A percentile compares a stretch with the other conserved stretches of the same genome.
These are phyloP conservation scores for Urosaurus nigricauda DNA, from an alignment of 2,797 vertebrate genomes.

Conservation along the genomic window DNA sequence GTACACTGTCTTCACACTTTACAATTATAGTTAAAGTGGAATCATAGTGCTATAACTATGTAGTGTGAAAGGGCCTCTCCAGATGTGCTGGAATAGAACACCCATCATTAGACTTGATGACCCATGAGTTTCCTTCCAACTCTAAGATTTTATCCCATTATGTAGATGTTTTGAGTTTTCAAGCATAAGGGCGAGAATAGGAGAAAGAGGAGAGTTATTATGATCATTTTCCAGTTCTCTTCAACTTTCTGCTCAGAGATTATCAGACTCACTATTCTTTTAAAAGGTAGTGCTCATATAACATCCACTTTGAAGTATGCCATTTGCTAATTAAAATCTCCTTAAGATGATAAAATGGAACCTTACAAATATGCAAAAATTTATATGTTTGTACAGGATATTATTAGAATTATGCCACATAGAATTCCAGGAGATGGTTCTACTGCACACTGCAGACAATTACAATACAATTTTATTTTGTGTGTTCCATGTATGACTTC, in stretches of 20 bases:
- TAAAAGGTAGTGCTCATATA: background rate
- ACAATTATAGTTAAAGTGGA: too few relatives aligned
- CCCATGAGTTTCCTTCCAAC: too few relatives aligned
- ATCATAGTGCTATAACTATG: too few relatives aligned
- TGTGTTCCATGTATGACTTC: background rate
- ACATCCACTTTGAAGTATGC: background rate
- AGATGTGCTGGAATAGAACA: too few relatives aligned
- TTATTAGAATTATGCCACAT: slow-evolving; percentile 33
- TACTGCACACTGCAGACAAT: background rate
- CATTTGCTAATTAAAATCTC: background rate
- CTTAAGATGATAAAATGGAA: background rate
- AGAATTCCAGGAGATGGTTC: slow-evolving; percentile 39
- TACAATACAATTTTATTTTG: background rate
- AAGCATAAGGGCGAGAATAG: background rate
- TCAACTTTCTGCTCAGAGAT: background rate
- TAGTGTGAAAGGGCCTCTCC: too few relatives aligned
- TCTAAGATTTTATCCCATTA: too few relatives aligned
- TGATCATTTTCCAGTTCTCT: background rate
- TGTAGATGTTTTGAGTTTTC: background rate
- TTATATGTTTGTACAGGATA: slow-evolving; percentile 4
- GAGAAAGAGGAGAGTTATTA: background rate
- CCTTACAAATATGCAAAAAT: background rate
- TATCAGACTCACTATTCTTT: background rate
- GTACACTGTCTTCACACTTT: too few relatives aligned
- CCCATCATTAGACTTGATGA: too few relatives aligned